A percentile compares a stretch with the other conserved stretches of the same genome.
These are phyloP conservation scores for Chamaea fasciata DNA, from an alignment of 2,113 vertebrate genomes.

Conservation along the genomic window DNA sequence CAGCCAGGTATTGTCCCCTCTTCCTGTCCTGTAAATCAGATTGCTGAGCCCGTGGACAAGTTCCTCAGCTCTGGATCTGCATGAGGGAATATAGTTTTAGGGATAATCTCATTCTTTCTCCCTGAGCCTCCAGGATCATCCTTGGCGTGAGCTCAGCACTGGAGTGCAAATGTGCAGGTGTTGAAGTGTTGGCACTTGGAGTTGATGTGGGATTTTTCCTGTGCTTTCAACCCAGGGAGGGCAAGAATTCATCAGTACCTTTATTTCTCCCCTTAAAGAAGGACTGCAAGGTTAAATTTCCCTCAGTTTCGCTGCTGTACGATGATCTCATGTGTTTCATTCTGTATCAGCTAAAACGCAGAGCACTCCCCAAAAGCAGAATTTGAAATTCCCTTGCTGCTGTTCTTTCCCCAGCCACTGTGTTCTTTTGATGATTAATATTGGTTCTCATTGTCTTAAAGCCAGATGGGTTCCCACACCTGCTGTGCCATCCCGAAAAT, in stretches of 20 bases:
- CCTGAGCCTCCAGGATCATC: neutral
- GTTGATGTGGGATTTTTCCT: neutral
- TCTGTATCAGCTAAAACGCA: neutral
- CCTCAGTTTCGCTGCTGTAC: rapidly evolving
- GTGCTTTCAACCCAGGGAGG: neutral
- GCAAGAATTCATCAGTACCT: neutral
- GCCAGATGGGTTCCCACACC: neutral
- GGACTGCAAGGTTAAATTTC: neutral
- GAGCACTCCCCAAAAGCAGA: neutral
- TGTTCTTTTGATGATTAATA: neutral
- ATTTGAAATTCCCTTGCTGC: neutral
- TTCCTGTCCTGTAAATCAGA: neutral
- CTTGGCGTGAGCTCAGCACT: neutral
- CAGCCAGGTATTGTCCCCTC: too few species aligned
- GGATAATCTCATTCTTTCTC: neutral
- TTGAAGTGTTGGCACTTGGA: neutral
- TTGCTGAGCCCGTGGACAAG: neutral
- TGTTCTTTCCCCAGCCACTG: neutral
- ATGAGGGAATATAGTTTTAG: neutral
- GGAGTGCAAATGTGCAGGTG: neutral
- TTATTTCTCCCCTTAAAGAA: neutral
- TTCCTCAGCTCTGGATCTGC: neutral
- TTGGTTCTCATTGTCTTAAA: neutral
- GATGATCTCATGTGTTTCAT: rapidly evolving
- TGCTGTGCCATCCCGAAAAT: neutral